A percentile compares a stretch with the other conserved stretches of the same genome.
Evolutionary conservation across 2,113 vertebrate genomes (phyloP).

Genomic region (Rhinoderma darwinii): DNA sequence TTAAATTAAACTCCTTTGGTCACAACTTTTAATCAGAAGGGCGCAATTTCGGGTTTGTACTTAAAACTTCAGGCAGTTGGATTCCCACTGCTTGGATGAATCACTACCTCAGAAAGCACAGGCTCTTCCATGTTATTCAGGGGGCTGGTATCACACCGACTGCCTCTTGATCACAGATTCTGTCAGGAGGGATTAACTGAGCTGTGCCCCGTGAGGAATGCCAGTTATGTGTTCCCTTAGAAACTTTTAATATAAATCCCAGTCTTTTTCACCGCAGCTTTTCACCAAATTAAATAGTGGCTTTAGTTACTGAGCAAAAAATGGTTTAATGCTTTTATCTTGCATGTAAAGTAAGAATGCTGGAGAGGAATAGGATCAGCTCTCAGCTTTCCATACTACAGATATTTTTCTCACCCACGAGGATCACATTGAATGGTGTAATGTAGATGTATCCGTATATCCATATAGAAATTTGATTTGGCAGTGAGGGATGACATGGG

Average conservation of each 20-base stretch:
- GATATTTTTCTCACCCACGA: background rate
- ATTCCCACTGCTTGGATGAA: conserved; percentile 20
- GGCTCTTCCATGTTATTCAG: conserved; percentile 50
- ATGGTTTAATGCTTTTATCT: background rate
- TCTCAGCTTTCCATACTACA: background rate
- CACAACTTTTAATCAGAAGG: background rate
- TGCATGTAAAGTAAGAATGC: background rate
- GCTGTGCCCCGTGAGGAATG: conserved; percentile 68
- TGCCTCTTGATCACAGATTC: conserved; percentile 36
- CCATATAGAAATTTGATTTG: background rate
- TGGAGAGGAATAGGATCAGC: background rate
- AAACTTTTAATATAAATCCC: conserved; percentile 42
- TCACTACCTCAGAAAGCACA: conserved; percentile 38
- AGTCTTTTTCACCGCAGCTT: conserved; percentile 1
- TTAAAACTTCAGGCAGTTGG: conserved; percentile 9
- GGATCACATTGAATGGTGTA: background rate
- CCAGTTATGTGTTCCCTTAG: conserved; percentile 62
- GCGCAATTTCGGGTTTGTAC: background rate
- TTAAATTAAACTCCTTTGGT: background rate
- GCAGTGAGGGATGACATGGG: too few relatives aligned
- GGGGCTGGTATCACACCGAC: conserved; percentile 61
- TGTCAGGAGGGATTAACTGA: conserved; percentile 65
- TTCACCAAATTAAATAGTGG: conserved; percentile 15
- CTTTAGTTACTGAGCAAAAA: background rate
- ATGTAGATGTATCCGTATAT: background rate